Percentiles rank a stretch among this genome's conserved stretches.
Evolutionary conservation across 2,888 invertebrate genomes (phyloP).

Genomic region (Creontiades dilutus): DNA sequence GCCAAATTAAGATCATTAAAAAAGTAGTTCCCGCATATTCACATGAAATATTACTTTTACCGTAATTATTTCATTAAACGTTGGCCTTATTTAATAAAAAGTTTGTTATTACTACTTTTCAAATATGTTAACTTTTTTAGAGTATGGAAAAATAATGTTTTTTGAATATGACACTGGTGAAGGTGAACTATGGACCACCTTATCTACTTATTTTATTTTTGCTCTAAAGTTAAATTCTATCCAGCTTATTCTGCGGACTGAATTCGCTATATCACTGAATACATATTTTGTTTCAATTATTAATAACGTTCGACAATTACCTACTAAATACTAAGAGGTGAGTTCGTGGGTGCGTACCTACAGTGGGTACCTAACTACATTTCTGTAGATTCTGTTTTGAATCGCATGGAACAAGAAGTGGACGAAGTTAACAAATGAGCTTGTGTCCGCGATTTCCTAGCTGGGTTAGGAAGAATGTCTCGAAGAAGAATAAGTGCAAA

Average conservation of each 20-base stretch:
- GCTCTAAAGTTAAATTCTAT: neutral
- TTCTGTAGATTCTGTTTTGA: too few relatives aligned
- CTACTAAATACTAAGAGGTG: too few relatives aligned
- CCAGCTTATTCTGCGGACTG: too few relatives aligned
- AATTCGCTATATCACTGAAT: too few relatives aligned
- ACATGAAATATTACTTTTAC: neutral
- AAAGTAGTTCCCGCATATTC: conserved; percentile 60
- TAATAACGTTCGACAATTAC: too few relatives aligned
- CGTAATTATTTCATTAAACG: neutral
- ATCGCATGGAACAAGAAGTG: too few relatives aligned
- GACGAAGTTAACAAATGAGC: too few relatives aligned
- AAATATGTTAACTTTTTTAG: neutral
- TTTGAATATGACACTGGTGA: conserved; percentile 2
- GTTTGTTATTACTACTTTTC: neutral
- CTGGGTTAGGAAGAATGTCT: neutral
- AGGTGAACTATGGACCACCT: conserved; percentile 54
- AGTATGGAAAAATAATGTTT: neutral
- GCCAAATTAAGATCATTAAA: conserved; percentile 73
- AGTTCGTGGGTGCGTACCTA: too few relatives aligned
- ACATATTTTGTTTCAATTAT: too few relatives aligned
- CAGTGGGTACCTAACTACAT: too few relatives aligned
- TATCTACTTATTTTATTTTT: conserved; percentile 42
- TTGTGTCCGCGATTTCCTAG: neutral
- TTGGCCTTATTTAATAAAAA: neutral
- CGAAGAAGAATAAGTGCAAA: neutral